Percentiles rank a stretch among this genome's conserved stretches.
Evolutionary conservation across 2,797 vertebrate species (phyloP).

Genomic region (Zalophus californianus): DNA sequence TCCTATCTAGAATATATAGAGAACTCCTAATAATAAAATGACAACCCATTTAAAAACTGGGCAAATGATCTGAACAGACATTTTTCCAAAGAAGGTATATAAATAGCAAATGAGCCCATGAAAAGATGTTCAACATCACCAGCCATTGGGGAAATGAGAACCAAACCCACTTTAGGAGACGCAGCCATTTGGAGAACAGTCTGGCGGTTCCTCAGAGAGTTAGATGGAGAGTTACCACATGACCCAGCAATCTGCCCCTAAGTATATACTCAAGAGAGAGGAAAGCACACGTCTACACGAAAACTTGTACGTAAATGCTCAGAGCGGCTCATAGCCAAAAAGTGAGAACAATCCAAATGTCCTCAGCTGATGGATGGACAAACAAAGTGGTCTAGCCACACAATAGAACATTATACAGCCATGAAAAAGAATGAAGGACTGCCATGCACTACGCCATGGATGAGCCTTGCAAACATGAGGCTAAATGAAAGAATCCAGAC

Average conservation of each 20-base stretch:
- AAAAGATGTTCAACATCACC: neutral
- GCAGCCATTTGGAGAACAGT: too few species aligned
- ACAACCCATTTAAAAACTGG: neutral
- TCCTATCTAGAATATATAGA: neutral
- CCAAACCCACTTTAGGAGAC: neutral
- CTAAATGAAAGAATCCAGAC: neutral
- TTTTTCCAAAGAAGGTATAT: neutral
- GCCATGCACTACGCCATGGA: too few species aligned
- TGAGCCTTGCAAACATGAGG: neutral
- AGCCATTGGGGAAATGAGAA: neutral
- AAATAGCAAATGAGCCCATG: neutral
- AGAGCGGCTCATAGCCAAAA: too few species aligned
- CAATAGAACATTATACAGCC: neutral
- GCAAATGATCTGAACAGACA: neutral
- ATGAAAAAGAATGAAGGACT: neutral
- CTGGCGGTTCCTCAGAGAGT: too few species aligned
- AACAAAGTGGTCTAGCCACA: neutral
- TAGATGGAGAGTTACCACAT: too few species aligned
- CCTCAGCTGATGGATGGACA: too few species aligned
- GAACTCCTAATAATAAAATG: neutral
- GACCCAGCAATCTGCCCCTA: too few species aligned
- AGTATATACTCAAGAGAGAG: too few species aligned
- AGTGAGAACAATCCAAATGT: too few species aligned
- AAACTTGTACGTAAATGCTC: too few species aligned
- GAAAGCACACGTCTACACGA: too few species aligned